Base-by-base conservation (phyloP, 2,113 vertebrate genomes). In the Melanotaenia duboulayi region DNA sequence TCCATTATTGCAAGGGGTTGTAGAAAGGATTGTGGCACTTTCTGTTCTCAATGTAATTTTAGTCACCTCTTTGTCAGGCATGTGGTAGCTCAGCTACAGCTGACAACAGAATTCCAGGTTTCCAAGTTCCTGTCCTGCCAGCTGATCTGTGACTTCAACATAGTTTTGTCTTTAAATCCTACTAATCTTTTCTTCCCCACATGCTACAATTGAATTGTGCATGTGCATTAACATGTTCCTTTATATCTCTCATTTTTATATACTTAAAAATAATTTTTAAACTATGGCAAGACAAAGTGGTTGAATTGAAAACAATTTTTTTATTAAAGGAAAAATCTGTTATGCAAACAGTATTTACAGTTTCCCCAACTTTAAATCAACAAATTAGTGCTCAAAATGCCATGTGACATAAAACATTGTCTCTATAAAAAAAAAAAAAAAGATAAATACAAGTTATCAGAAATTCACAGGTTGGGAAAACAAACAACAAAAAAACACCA, bases 391-490 rank as follows among this genome's bases (percentile, higher is more conserved):
- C 71, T 74, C 69, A 75, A 77, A 68, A 84, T 76, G 71, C 57
- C 39, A 51, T 46, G 69, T 58, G 42, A 79, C 57, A 82, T 77
- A 76, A 78, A 65, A 55, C 16, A 65, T 46, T 54, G 61, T 40
- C 49, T 46, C 22, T 35, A 74, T 69, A 28, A 12, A 39, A 35
- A 65, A 20, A 11, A 17, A 66, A 28, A 55, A 24, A 46, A 52
- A 61, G 46, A 74, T 81, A 89, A 88, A 88, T 87, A 81, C 76
- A 81, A 49, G 59, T 77, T 64, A 70, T 86, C 51, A 74, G 54
- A 83, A 78, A 81, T 87, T 88, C 88, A 88, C 84, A 89, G 85
- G 70, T 56, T 80, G 61, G 65, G 77, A 84, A 84, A 42, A 66
- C 20, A 74, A 74, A 88, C 68, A 35, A 9, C 4, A 35, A 35